Evolutionary conservation across 1,140 invertebrate genomes (phyloP).

Genomic region (Agrilus planipennis): DNA sequence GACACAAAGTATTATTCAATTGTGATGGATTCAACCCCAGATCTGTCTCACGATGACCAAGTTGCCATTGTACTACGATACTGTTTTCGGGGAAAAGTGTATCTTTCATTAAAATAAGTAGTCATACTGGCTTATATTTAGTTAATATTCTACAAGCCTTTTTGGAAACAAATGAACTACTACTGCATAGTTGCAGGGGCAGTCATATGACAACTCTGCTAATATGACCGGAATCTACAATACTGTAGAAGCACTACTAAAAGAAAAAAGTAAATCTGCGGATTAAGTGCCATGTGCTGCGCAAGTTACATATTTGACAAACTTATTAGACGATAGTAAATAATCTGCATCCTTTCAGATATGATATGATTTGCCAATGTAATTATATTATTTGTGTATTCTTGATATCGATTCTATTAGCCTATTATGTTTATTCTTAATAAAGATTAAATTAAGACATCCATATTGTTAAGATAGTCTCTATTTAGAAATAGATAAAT

Average conservation of each 20-base stretch:
- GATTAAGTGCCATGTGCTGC: constrained; percentile 5
- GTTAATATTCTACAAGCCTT: constrained; percentile 8
- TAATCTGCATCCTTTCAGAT: too few relatives aligned
- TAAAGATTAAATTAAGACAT: too few relatives aligned
- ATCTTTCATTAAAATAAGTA: constrained; percentile 7
- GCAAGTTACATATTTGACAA: too few relatives aligned
- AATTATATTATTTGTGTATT: too few relatives aligned
- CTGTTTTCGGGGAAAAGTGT: constrained; percentile 6
- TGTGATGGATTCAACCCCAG: constrained; percentile 3
- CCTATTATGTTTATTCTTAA: too few relatives aligned
- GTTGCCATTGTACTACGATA: constrained; percentile 1
- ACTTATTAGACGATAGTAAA: too few relatives aligned
- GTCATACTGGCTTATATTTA: constrained; percentile 4
- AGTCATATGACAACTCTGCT: background rate
- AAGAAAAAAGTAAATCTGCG: constrained; percentile 3
- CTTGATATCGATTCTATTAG: too few relatives aligned
- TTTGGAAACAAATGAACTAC: background rate
- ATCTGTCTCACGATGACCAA: constrained; percentile 5
- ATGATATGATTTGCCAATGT: too few relatives aligned
- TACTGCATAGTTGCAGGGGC: background rate
- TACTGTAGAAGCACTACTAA: background rate
- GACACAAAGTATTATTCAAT: constrained; percentile 3
- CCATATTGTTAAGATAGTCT: too few relatives aligned
- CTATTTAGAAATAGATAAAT: too few relatives aligned
- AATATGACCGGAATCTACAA: background rate